These are phyloP conservation scores for Lepus oiostolus DNA, from an alignment of 2,797 vertebrate species.

Conservation along the genomic window DNA sequence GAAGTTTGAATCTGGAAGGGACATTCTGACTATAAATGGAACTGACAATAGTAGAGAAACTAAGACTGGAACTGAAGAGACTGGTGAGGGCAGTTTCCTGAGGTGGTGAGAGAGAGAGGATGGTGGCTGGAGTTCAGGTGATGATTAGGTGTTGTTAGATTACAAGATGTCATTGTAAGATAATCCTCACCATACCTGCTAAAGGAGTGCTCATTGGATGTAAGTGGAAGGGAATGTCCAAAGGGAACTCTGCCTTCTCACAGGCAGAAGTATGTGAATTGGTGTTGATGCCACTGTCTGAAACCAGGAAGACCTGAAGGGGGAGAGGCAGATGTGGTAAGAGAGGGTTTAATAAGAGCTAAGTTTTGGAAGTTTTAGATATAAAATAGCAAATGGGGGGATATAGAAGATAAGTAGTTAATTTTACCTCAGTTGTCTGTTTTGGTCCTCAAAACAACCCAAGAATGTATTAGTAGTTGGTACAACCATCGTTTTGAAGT, in stretches of 20 bases:
- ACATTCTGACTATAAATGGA: not conserved
- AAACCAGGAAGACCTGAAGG: not conserved
- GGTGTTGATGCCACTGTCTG: not conserved
- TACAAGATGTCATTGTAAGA: not conserved
- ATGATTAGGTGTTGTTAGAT: not conserved
- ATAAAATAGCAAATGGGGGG: not conserved
- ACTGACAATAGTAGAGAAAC: not conserved
- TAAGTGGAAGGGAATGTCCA: not conserved
- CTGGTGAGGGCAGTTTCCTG: rapidly evolving
- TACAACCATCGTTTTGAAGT: not conserved
- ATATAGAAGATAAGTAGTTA: not conserved
- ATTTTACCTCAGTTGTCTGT: not conserved
- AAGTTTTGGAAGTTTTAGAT: not conserved
- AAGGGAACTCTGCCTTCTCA: not conserved
- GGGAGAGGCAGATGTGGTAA: not conserved
- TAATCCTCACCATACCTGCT: not conserved
- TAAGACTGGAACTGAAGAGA: not conserved
- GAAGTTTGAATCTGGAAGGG: not conserved
- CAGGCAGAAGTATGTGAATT: not conserved
- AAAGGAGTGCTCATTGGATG: not conserved
- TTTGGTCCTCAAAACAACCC: not conserved
- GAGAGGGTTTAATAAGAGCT: not conserved
- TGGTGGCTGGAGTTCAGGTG: not conserved
- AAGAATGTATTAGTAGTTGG: not conserved
- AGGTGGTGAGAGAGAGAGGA: not conserved